phyloP scores from a whole-genome alignment of 37 sponge, comb jelly and placozoan species.

The Theonella swinhoei region DNA sequence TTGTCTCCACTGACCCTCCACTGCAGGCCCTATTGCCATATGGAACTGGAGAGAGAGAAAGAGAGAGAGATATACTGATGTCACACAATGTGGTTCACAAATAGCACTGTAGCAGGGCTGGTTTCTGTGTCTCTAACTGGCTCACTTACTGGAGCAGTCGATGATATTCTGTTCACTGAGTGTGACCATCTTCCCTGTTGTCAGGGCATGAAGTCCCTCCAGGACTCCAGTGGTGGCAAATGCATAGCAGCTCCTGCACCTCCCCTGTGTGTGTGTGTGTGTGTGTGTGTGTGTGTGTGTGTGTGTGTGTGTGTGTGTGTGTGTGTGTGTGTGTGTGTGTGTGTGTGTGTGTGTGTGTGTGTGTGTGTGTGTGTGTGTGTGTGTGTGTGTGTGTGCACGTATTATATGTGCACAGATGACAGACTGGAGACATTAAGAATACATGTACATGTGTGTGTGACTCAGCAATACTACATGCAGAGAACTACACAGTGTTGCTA shows the following conservation, averaged over 20 bases:
- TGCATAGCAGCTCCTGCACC: not conserved
- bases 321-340: slow-evolving; percentile 23
- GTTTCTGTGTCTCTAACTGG: no score
- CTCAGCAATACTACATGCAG: no score
- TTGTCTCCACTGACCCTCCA: slow-evolving; percentile 44
- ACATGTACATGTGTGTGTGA: not conserved
- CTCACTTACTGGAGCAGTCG: slow-evolving; percentile 55
- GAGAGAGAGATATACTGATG: not conserved
- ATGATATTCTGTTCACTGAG: slow-evolving; percentile 79
- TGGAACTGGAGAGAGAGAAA: slow-evolving; percentile 1
- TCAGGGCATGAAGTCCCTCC: slow-evolving; percentile 5
- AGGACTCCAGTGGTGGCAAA: not conserved
- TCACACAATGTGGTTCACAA: no score
- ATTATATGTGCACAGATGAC: not conserved
- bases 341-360: slow-evolving; percentile 24
- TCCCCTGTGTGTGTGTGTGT: slow-evolving; percentile 2
- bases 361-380: slow-evolving; percentile 13
- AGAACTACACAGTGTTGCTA: no score
- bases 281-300: not conserved
- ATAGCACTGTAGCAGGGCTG: no score
- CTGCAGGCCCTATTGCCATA: slow-evolving; percentile 72
- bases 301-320: no score
- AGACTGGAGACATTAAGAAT: not conserved
- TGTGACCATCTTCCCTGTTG: slow-evolving; percentile 32
- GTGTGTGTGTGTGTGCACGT: not conserved